Conservation (phyloP, 2,888 invertebrate genomes). For the Xestia xanthographa region DNA sequence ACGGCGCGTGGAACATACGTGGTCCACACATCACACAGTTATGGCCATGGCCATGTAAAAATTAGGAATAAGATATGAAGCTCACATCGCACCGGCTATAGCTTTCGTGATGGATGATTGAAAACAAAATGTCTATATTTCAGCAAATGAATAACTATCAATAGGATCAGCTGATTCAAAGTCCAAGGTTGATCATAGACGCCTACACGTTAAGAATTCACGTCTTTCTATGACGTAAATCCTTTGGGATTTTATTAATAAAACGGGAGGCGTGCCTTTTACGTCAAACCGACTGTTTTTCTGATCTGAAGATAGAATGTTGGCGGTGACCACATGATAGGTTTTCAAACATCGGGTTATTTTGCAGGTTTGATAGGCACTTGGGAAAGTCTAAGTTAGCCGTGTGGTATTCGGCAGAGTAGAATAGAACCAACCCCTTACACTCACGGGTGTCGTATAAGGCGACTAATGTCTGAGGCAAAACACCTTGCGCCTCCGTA, state of each 20-base stretch:
- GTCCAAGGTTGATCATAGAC: constrained; percentile 60
- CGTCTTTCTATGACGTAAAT: constrained; percentile 65
- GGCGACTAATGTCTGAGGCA: no score
- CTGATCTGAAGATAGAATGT: constrained; percentile 31
- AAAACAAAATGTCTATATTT: constrained; percentile 26
- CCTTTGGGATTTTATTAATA: constrained; percentile 64
- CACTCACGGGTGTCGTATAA: no score
- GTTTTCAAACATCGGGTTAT: constrained; percentile 26
- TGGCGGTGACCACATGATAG: constrained; percentile 23
- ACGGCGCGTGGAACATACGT: background rate
- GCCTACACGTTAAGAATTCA: constrained; percentile 53
- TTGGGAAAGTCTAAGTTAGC: no score
- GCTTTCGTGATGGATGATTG: background rate
- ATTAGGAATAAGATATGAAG: background rate
- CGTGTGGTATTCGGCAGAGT: no score
- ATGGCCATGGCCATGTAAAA: background rate
- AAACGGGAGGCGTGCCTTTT: constrained; percentile 67
- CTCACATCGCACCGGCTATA: background rate
- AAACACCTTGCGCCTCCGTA: no score
- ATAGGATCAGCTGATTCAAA: constrained; percentile 53
- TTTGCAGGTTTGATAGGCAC: background rate
- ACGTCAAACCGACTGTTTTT: constrained; percentile 62
- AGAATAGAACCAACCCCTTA: no score
- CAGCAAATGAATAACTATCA: constrained; percentile 14
- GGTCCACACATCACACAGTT: background rate